Base-by-base conservation (phyloP, 2,797 vertebrate genomes). In the Gobionotothen gibberifrons region DNA sequence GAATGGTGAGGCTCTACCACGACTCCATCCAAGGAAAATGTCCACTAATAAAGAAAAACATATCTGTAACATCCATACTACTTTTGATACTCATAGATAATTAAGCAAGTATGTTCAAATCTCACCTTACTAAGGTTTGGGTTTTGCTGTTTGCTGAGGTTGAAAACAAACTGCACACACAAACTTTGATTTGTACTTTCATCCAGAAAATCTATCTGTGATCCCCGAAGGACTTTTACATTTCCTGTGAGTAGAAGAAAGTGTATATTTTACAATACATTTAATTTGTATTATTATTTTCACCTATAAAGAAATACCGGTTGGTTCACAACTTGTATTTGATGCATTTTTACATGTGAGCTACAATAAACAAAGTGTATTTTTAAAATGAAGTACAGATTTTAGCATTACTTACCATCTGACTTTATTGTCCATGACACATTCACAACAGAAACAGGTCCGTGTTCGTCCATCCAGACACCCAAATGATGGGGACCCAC, bases 81-180 rank as follows among this genome's bases (percentile, higher is more conserved):
- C 5, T 19, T 10, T 26, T 5, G 53, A 22, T 0, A 22, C 8
- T 2, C 43, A 44, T 15, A 21, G 15, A 54, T 62, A 42, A 3
- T 12, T 12, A 9, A 53, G 39, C 1, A 53, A 59, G 26, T 49
- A 17, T 15, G 44, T 43, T 39, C 40, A 19, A n/a, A 22, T 81
- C 72, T 87, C 87, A 94, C 93, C 72, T 0, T 69, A 0, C 0
- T 0, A 1, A 3, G 0, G 0, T 26, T 5, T 47, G 56, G 61
- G 36, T 58, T 83, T 3, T 6, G 11, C 14, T 53, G 9, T 1
- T 0, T 0, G 3, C 0, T 0, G 9, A 93, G 40, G 0, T n/a
- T 74, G 67, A 90, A 93, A 21, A 73, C 69, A 72, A 90, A 94
- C 46, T 67, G 71, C 69, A 93, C 69, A 77, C 93, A 95, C 10